phyloP scores from a whole-genome alignment of 2,888 invertebrate genomes.

The Tricholauxania praeusta region DNA sequence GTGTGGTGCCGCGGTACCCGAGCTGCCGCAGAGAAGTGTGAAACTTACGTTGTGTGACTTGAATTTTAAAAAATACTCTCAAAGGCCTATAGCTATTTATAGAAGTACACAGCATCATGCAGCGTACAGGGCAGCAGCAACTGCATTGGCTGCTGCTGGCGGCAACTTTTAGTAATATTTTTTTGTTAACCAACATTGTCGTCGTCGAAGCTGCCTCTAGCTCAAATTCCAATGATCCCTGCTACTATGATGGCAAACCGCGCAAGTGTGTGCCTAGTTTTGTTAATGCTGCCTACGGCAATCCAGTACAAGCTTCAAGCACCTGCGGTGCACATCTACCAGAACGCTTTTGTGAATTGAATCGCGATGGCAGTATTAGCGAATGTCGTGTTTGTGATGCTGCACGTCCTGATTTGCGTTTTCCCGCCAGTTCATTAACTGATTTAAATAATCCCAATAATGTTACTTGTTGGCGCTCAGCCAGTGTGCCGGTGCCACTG shows the following conservation, averaged over 20 bases:
- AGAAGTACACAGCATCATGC: background rate
- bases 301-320: constrained; percentile 88
- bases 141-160: background rate
- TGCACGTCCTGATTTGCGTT: constrained; percentile 77
- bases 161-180: too few relatives aligned
- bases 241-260: constrained; percentile 89
- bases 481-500: constrained; percentile 78
- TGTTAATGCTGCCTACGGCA: constrained; percentile 97
- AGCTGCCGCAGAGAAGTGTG: background rate
- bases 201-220: constrained; percentile 56
- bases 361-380: constrained; percentile 62
- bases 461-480: constrained; percentile 97
- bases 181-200: too few relatives aligned
- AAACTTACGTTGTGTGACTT: background rate
- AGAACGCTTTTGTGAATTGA: constrained; percentile 80
- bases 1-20: constrained; percentile 33
- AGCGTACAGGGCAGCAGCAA: constrained; percentile 9
- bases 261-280: constrained; percentile 97
- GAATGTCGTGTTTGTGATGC: constrained; percentile 88
- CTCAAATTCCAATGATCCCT: constrained; percentile 82
- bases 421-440: constrained; percentile 87
- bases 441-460: constrained; percentile 98
- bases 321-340: constrained; percentile 88
- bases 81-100: background rate
- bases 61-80: too few relatives aligned